Evolutionary conservation across 2,888 invertebrate species (phyloP), one percentile per base, ranked within the genome.

Genomic region (Ctenicera cuprea): DNA sequence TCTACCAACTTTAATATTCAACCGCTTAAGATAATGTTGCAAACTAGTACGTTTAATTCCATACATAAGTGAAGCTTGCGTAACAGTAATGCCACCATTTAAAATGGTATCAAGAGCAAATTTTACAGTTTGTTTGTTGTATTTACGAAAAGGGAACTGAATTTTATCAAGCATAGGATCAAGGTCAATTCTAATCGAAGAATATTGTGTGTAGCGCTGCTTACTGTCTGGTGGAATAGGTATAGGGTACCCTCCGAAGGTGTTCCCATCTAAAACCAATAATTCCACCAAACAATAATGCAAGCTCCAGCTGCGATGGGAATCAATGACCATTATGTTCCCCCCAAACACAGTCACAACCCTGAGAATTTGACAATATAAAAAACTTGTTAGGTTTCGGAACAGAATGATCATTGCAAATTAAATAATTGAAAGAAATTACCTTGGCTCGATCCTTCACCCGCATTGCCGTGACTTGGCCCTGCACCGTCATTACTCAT

Each of bases 381-480:
- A n/a, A n/a, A n/a, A n/a, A n/a, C n/a, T n/a, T n/a, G n/a, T n/a
- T n/a, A n/a, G n/a, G 7, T 38, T 8, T 38, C 30, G 54, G 57
- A 57, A 57, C 57, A 14, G 20, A 59, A 59, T 59, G 59, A 59
- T 59, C 59, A 59, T 9, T 20, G 14, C 4, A 12, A 3, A 20
- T 11, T 26, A 12, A 26, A 12, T 20, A 22, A 26, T 48, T 48
- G n/a, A 26, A 26, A 9, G 8, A 18, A 57, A 59, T 87, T 85
- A 93, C 92, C 92, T 90, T 92, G 92, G 89, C 91, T 91, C 83
- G 92, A 92, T 86, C 90, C 93, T 89, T 93, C 93, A 78, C 90
- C 92, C 89, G 92, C 92, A 81, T 89, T 89, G 86, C 89, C 90
- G 77, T 89, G 88, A 88, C 90, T 90, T 82, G 93, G 93, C 86